Base-by-base conservation (phyloP, 2,888 invertebrate genomes). In the Hypolimnas misippus region DNA sequence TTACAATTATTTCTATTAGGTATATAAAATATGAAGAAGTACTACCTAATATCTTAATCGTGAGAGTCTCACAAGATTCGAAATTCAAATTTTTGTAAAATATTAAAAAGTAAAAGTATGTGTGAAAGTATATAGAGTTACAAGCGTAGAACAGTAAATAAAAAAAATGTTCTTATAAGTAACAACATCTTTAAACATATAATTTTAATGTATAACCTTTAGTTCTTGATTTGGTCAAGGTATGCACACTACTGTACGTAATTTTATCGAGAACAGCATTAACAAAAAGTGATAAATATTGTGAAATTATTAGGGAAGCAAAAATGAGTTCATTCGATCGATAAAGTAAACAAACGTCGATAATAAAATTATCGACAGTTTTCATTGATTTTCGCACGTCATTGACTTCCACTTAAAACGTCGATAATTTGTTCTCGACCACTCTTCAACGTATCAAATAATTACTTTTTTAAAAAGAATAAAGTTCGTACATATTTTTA, bases 401-500 rank as follows among this genome's bases (percentile, higher is more conserved):
- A 68, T 66, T 68, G 68, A 67, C 50, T 42, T 42, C 53, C 63
- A 64, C 59, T 68, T 68, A 60, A 57, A 51, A 52, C 62, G 58
- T 59, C 57, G 64, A 57, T 66, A 66, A 66, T 64, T 62, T 54
- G 53, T 56, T 46, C 21, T 38, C 33, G 44, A 52, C n/a, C 35
- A 35, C 21, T 51, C 38, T 17, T 52, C 44, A 21, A 55, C 14
- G 10, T 17, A 4, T 62, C 14, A 51, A 35, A 49, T 25, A 10
- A 44, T 19, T 12, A 7, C n/a, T 25, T 29, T 14, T 12, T 29
- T n/a, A 8, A 12, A 12, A 12, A 19, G 5, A 12, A 12, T 21
- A 46, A 19, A 21, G 5, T 2, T 44, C 19, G n/a, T n/a, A n/a
- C n/a, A 35, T 35, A 35, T n/a, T 35, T 35, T 31, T 35, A 35